A percentile compares a stretch with the other conserved stretches of the same genome.
Conservation (phyloP, 2,888 invertebrate species). For the Epistrophella euchroma region DNA sequence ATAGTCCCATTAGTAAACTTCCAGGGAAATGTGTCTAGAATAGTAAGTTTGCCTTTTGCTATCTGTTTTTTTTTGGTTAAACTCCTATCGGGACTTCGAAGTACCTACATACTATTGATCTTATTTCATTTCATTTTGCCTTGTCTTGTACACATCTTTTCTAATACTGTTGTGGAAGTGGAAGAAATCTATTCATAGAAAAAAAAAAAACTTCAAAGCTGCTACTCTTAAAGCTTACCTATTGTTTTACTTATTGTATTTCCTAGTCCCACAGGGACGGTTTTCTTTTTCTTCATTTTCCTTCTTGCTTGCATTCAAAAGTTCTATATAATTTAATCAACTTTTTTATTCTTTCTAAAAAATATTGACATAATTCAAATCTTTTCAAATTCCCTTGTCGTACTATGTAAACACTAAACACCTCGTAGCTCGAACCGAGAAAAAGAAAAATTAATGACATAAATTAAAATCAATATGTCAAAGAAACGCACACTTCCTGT, state of each 20-base stretch:
- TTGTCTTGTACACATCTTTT: neutral
- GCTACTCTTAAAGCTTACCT: neutral
- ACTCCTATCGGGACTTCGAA: neutral
- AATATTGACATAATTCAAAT: neutral
- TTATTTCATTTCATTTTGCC: neutral
- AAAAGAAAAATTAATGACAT: neutral
- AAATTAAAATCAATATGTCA: constrained; percentile 12
- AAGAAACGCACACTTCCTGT: neutral
- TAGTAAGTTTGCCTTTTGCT: neutral
- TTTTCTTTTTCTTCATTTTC: neutral
- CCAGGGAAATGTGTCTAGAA: neutral
- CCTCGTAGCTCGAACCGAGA: neutral
- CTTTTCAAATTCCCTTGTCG: neutral
- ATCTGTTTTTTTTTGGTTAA: neutral
- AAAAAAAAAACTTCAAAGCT: neutral
- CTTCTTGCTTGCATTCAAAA: neutral
- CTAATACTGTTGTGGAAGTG: neutral
- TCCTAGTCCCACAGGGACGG: neutral
- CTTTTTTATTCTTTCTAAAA: neutral
- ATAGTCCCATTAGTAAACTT: neutral
- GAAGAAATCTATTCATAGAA: neutral
- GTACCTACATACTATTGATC: neutral
- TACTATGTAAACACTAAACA: neutral
- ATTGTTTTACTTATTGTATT: neutral
- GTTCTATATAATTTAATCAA: neutral